These are phyloP conservation scores for Lethrus apterus DNA, from an alignment of 1,140 invertebrate genomes.

Conservation along the genomic window DNA sequence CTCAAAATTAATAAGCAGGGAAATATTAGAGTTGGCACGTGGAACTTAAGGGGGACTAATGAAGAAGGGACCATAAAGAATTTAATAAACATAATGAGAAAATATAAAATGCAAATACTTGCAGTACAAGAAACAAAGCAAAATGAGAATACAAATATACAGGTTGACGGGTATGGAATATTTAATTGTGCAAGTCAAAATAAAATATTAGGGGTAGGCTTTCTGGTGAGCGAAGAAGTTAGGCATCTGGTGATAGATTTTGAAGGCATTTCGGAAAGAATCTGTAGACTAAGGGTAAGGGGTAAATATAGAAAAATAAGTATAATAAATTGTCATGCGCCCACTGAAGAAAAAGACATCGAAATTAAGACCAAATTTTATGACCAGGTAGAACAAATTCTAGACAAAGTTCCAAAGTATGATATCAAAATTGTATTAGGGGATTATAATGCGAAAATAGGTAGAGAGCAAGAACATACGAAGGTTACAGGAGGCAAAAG, in stretches of 20 bases:
- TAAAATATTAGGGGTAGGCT: constrained; percentile 3
- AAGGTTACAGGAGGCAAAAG: background rate
- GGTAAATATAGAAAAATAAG: constrained; percentile 8
- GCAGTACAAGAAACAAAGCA: no score
- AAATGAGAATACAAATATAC: no score
- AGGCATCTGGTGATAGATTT: background rate
- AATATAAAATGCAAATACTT: no score
- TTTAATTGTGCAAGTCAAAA: no score
- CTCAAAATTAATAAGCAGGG: no score
- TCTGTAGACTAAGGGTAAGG: background rate
- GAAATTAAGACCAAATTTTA: constrained; percentile 1
- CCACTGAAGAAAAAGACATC: background rate
- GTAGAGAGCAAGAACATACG: constrained; percentile 1
- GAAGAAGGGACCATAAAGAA: no score
- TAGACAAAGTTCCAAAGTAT: background rate
- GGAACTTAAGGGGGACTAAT: no score
- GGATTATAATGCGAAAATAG: constrained; percentile 1
- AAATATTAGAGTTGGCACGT: no score
- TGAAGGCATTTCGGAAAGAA: background rate
- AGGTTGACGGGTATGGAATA: no score
- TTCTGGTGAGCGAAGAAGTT: background rate
- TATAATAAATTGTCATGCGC: constrained; percentile 1
- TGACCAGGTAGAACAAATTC: background rate
- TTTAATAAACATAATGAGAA: no score
- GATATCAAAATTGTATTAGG: constrained; percentile 7